Percentiles rank a stretch among this genome's conserved stretches.
Conservation (phyloP, 2,888 invertebrate species). For the Aplocera efformata region DNA sequence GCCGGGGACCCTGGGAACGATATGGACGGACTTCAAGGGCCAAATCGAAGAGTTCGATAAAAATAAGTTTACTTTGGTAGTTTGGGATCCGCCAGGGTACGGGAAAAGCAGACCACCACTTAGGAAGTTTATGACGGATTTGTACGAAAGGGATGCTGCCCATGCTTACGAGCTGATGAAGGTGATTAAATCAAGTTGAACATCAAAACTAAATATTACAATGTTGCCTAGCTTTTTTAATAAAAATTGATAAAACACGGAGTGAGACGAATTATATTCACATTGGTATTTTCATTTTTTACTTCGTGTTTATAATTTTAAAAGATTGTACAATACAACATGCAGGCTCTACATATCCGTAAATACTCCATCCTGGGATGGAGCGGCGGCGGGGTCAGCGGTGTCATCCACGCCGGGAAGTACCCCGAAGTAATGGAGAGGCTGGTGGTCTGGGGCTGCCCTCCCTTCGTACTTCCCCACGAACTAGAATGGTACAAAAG, state of each 20-base stretch:
- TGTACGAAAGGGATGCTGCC: conserved; percentile 87
- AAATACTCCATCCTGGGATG: conserved; percentile 91
- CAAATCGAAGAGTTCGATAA: conserved; percentile 84
- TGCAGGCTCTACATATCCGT: conserved; percentile 80
- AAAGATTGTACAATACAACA: not conserved
- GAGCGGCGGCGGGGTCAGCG: conserved; percentile 93
- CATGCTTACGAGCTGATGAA: conserved; percentile 86
- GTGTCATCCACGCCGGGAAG: conserved; percentile 86
- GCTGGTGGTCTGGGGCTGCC: conserved; percentile 89
- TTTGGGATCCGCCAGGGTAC: conserved; percentile 94
- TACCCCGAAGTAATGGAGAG: conserved; percentile 84
- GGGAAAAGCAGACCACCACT: conserved; percentile 90
- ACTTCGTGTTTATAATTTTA: too few species aligned
- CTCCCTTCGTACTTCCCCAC: conserved; percentile 84
- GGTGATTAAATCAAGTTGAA: conserved; percentile 42
- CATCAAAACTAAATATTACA: too few species aligned
- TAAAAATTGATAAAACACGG: too few species aligned
- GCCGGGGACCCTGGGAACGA: conserved; percentile 90
- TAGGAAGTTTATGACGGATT: conserved; percentile 84
- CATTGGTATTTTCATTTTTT: too few species aligned
- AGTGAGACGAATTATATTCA: too few species aligned
- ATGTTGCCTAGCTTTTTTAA: too few species aligned
- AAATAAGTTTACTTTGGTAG: conserved; percentile 82
- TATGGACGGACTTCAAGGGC: conserved; percentile 90
- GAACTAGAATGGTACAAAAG: conserved; percentile 69